phyloP scores from a whole-genome alignment of 1,140 invertebrate genomes.

The Diuraphis noxia region DNA sequence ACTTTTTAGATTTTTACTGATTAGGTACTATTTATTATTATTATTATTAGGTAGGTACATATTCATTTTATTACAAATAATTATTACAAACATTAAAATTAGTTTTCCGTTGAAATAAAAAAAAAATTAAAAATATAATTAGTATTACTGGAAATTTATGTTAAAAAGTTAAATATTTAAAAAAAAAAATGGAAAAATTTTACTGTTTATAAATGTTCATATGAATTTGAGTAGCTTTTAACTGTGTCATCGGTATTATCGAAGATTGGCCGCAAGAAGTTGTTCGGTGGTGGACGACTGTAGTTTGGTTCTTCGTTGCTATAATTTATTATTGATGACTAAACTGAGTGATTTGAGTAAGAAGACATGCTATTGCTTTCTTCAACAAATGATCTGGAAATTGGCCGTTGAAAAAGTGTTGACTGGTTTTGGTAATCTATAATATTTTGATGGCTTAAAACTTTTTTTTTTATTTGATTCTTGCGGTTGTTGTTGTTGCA shows the following conservation, averaged over 20 bases:
- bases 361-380: not conserved
- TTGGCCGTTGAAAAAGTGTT: not conserved
- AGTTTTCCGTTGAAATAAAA: no score
- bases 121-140: not conserved
- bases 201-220: not conserved
- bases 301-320: not conserved
- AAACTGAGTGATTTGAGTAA: not conserved
- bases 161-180: no score
- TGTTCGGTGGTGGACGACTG: not conserved
- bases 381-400: not conserved
- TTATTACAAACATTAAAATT: no score
- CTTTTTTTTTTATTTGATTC: not conserved
- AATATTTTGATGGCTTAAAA: not conserved
- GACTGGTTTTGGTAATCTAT: not conserved
- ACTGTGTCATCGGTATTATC: not conserved
- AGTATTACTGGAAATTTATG: not conserved
- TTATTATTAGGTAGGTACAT: no score
- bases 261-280: not conserved
- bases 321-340: not conserved
- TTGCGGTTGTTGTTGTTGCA: not conserved
- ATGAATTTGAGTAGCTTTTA: not conserved
- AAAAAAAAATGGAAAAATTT: not conserved
- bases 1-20: no score
- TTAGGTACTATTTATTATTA: no score
- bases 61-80: no score